Evolutionary conservation across 2,888 invertebrate species (phyloP), one percentile per base, ranked within the genome.

Genomic region (Drosophila kuntzei): DNA sequence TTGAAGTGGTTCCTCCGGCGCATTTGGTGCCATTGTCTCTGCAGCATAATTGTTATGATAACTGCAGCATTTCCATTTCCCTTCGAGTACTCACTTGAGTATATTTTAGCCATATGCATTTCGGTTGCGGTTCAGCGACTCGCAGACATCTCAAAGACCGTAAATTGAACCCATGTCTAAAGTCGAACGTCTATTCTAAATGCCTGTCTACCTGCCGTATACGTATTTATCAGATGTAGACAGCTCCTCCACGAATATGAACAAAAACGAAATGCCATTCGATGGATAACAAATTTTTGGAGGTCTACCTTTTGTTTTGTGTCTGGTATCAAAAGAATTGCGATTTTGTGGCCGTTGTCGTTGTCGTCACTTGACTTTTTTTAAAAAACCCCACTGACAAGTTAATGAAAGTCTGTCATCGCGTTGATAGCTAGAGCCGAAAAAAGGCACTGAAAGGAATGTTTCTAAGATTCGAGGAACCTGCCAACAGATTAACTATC

Each of bases 31-130:
- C 81, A 80, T 85, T 82, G 86, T 85, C 86, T 71, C 61, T 61
- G 78, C 74, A 49, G 61, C 76, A 80, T 83, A 86, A 83, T 86
- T 83, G 82, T 86, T 86, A 86, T 86, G 83, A 83, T 86, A 83
- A 86, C 86, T 73, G 69, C 86, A 67, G 55, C 71, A 63, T 36
- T 3, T 32, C 68, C 43, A 18, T 55, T n/a, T 41, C 37, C 54
- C 55, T 50, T 50, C 16, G 62, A 34, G 67, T 57, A 85, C 76
- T 82, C 83, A 82, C 86, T 85, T 80, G 71, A 71, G 80, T 59
- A 82, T 80, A 85, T 82, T 78, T 76, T 83, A 73, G 67, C 51
- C 67, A 64, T 71, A 77, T 70, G 71, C 62, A 62, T 55, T 61
- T 46, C 49, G 20, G 65, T 57, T 69, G 74, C 53, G 69, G 57